phyloP scores from a whole-genome alignment of 2,113 vertebrate species.

The Tympanuchus pallidicinctus region DNA sequence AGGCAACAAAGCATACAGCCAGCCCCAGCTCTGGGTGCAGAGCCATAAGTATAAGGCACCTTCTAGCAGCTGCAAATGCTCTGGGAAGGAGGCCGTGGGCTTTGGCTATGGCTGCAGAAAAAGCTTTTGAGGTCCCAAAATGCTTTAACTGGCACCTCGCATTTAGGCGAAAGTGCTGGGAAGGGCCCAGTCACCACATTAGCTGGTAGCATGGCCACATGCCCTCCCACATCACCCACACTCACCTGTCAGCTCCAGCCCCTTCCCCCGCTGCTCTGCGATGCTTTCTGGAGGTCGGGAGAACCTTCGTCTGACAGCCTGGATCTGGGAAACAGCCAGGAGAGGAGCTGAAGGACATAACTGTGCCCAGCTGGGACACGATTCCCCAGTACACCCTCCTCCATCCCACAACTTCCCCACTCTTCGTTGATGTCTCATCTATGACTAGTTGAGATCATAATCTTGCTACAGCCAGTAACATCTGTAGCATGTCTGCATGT shows the following conservation, averaged over 20 bases:
- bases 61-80: not conserved
- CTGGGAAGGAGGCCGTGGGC: not conserved
- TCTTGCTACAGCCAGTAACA: not conserved
- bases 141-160: fast-evolving
- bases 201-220: fast-evolving
- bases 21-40: too few relatives aligned
- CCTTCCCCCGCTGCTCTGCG: not conserved
- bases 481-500: fast-evolving
- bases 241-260: not conserved
- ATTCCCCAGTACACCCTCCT: not conserved
- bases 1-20: not conserved
- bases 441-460: conserved; percentile 1
- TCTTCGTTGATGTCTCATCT: not conserved
- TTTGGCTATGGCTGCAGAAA: fast-evolving
- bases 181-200: fast-evolving
- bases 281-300: fast-evolving
- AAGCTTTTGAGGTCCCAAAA: not conserved
- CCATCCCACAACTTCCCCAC: not conserved
- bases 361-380: fast-evolving
- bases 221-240: fast-evolving
- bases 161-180: not conserved
- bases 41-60: fast-evolving
- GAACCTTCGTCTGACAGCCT: not conserved
- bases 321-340: not conserved
- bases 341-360: not conserved